Evolutionary conservation across 92 coral and sea anemone species (phyloP), one percentile per base, ranked within the genome.

Genomic region (Muricea muricata): DNA sequence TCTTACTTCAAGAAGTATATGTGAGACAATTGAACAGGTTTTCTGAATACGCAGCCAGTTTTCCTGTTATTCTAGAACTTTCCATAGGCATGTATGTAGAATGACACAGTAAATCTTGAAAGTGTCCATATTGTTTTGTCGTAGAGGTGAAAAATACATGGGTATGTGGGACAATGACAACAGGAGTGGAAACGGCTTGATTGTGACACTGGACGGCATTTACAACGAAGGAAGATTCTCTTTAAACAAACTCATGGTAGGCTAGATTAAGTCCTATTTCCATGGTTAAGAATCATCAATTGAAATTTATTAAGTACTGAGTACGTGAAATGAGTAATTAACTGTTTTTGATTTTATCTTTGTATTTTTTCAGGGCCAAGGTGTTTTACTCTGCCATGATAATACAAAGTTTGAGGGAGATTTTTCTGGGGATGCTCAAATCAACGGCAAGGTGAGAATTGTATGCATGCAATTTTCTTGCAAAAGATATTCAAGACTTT

Each of bases 121-220:
- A n/a, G n/a, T n/a, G n/a, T n/a, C 34, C 9, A 18, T 6, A 9
- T 68, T 31, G 32, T 7, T 74, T 8, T 45, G 3, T 78, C n/a
- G 3, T 56, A 97, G 98, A 82, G 99, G 99, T 8, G 99, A 97
- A 85, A 97, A 97, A 93, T 93, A 97, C 92, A 92, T 97, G 98
- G 99, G 99, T 3, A 93, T 97, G 99, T 97, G 99, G 99, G 98
- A 94, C 31, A 90, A 90, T 47, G 99, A 93, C 83, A 73, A 68
- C 65, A 94, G 98, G 8, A 91, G 90, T 23, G 99, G 99, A 5
- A 55, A 84, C 10, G 99, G 99, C 65, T 65, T 97, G 15, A 90
- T 97, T 28, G 99, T 97, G 17, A 93, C 98, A 37, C 84, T 97
- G 18, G 99, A 97, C 35, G 99, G 99, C 10, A 87, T 97, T 60